These are phyloP conservation scores for Redunca redunca DNA, from an alignment of 2,113 vertebrate genomes.

Conservation along the genomic window DNA sequence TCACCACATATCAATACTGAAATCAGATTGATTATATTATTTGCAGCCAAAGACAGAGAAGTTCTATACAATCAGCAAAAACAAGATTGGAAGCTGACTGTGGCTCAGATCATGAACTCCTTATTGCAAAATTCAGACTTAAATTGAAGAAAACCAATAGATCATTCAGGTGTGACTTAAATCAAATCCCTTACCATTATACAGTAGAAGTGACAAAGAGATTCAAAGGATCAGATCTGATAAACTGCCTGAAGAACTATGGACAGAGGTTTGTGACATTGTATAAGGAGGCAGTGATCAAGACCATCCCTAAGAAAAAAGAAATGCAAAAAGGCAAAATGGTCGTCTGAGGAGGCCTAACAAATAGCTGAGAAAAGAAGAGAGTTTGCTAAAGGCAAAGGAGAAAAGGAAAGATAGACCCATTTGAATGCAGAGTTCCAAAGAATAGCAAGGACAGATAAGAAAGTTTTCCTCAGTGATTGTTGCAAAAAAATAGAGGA, in stretches of 20 bases:
- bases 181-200: background rate
- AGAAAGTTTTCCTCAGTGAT: background rate
- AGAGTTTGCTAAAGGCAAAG: background rate
- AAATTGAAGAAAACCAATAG: background rate
- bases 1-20: background rate
- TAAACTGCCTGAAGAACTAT: background rate
- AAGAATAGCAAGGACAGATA: background rate
- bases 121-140: background rate
- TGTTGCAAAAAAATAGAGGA: background rate
- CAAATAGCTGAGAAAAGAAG: too few species aligned
- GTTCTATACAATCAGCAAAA: background rate
- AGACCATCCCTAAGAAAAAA: background rate
- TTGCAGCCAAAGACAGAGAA: background rate
- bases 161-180: background rate
- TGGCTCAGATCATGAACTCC: background rate
- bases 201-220: background rate
- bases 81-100: background rate
- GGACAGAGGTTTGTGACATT: background rate
- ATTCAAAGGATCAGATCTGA: background rate
- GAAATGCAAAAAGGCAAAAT: background rate
- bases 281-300: background rate
- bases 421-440: background rate
- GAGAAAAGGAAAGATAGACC: background rate
- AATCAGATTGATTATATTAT: background rate
- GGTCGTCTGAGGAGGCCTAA: background rate